These are phyloP conservation scores for Belgica antarctica DNA, from an alignment of 2,888 invertebrate species.

Conservation along the genomic window DNA sequence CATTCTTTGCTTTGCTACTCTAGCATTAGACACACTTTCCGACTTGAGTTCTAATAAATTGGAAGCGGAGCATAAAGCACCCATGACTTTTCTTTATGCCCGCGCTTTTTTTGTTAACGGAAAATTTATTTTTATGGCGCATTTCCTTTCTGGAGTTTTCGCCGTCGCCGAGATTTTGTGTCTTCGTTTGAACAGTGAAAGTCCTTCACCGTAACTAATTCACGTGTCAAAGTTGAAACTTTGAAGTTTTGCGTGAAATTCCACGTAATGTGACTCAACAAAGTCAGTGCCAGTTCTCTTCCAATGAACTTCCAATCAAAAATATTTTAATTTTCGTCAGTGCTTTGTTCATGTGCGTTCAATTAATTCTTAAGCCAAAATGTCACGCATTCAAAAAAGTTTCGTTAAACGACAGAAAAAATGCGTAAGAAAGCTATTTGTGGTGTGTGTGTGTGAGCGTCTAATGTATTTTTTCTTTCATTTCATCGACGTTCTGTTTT, in stretches of 20 bases:
- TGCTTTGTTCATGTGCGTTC: neutral
- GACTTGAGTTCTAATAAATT: slow-evolving; percentile 31
- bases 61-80: slow-evolving; percentile 34
- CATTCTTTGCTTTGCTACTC: slow-evolving; percentile 3
- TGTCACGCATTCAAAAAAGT: slow-evolving; percentile 16
- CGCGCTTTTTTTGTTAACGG: slow-evolving; percentile 32
- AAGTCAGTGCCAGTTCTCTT: too few relatives aligned
- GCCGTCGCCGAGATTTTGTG: too few relatives aligned
- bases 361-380: slow-evolving; percentile 28
- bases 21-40: slow-evolving; percentile 27
- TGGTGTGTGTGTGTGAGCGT: neutral
- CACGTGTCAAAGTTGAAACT: too few relatives aligned
- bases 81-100: neutral
- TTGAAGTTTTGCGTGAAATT: too few relatives aligned
- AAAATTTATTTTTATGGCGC: slow-evolving; percentile 38
- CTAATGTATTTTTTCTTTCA: slow-evolving; percentile 2
- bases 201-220: too few relatives aligned
- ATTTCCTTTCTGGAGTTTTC: too few relatives aligned
- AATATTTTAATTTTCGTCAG: slow-evolving; percentile 1
- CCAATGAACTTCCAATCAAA: slow-evolving; percentile 14
- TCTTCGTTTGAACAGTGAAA: too few relatives aligned
- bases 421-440: neutral
- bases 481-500: slow-evolving; percentile 5
- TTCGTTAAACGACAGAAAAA: slow-evolving; percentile 12
- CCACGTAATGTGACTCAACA: too few relatives aligned